phyloP scores from a whole-genome alignment of 2,113 vertebrate species.

The Hystrix cristata region DNA sequence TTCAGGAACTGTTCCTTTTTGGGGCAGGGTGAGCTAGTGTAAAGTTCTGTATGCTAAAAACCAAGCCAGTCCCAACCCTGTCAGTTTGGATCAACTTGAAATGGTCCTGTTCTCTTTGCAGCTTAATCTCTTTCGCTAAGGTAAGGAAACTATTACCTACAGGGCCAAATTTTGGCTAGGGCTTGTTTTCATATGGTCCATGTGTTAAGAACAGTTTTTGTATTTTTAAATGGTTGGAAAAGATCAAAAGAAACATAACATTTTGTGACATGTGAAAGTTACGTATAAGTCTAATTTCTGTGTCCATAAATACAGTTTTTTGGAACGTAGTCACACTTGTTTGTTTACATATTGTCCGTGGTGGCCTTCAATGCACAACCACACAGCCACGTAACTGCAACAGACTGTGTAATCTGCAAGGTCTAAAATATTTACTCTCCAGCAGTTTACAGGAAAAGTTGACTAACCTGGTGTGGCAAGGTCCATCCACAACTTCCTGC shows the following conservation, averaged over 20 bases:
- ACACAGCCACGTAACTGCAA: background rate
- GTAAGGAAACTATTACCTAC: background rate
- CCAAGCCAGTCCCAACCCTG: background rate
- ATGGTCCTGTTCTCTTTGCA: background rate
- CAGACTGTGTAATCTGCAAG: background rate
- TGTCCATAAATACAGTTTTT: background rate
- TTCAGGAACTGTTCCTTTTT: background rate
- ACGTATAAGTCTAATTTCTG: conserved; percentile 13
- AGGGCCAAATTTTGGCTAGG: background rate
- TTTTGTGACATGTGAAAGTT: conserved; percentile 28
- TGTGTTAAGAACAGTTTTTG: background rate
- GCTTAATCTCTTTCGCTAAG: background rate
- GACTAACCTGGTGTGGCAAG: background rate
- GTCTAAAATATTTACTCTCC: background rate
- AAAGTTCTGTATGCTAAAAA: background rate
- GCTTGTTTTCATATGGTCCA: background rate
- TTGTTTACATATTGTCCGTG: background rate
- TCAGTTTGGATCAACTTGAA: background rate
- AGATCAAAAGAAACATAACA: conserved; percentile 9
- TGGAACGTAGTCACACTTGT: background rate
- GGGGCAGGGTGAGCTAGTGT: background rate
- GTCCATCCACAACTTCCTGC: background rate
- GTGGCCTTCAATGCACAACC: background rate
- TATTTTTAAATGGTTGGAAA: conserved; percentile 22
- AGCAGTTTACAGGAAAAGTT: background rate